These are phyloP conservation scores for Leistus spinibarbis DNA, from an alignment of 2,888 invertebrate genomes.

Conservation along the genomic window DNA sequence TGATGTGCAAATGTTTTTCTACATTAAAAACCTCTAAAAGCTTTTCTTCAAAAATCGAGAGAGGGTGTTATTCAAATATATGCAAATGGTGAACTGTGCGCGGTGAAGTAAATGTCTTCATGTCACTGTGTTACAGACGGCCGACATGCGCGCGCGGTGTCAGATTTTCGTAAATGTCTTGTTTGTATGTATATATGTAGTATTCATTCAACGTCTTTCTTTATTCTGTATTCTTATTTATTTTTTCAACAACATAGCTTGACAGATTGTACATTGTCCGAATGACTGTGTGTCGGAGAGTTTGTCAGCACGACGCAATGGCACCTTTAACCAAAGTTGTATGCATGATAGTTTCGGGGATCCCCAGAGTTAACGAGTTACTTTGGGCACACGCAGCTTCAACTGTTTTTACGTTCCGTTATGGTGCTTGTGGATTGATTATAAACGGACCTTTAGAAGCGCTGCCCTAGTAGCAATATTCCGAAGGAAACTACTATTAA, in stretches of 20 bases:
- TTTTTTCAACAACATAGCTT: neutral
- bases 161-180: neutral
- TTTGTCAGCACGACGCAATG: no score
- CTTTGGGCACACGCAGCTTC: no score
- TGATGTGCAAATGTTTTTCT: constrained; percentile 6
- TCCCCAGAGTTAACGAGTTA: no score
- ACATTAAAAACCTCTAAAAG: constrained; percentile 20
- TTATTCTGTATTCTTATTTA: neutral
- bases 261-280: constrained; percentile 1
- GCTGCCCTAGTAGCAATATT: neutral
- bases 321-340: no score
- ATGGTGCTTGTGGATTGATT: no score
- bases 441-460: no score
- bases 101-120: constrained; percentile 2
- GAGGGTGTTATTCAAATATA: constrained; percentile 14
- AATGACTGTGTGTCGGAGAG: no score
- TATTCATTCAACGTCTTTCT: constrained; percentile 1
- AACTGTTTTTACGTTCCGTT: no score
- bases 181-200: neutral
- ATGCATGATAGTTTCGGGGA: no score
- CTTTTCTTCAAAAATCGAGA: constrained; percentile 20
- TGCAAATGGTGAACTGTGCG: constrained; percentile 4
- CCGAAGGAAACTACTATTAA: neutral
- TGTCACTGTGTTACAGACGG: neutral
- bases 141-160: neutral